A percentile compares a stretch with the other conserved stretches of the same genome.
Evolutionary conservation across 2,113 vertebrate species (phyloP).

Genomic region (Istiophorus platypterus): DNA sequence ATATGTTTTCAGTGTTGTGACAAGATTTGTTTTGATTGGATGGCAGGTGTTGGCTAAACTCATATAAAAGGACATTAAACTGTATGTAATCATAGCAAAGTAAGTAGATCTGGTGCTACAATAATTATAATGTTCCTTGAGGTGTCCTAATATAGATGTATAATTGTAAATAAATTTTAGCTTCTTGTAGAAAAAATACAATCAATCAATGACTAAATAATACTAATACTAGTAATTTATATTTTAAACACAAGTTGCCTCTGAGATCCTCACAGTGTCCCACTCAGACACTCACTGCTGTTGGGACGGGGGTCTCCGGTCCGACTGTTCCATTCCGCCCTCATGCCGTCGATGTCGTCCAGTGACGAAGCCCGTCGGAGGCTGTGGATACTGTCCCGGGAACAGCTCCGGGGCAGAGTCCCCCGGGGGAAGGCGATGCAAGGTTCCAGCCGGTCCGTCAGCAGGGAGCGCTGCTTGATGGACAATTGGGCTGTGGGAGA

Average conservation of each 20-base stretch:
- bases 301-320: slow-evolving; percentile 81
- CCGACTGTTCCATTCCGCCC: slow-evolving; percentile 85
- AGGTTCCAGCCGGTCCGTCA: slow-evolving; percentile 80
- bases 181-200: no score
- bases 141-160: no score
- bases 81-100: no score
- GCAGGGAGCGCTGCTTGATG: slow-evolving; percentile 72
- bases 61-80: not conserved
- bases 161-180: no score
- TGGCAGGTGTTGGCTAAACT: not conserved
- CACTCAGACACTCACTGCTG: slow-evolving; percentile 80
- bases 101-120: no score
- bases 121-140: no score
- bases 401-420: slow-evolving; percentile 78
- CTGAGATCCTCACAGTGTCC: not conserved
- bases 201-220: no score
- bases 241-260: slow-evolving; percentile 9
- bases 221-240: not conserved
- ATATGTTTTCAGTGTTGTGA: not conserved
- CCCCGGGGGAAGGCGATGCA: slow-evolving; percentile 73
- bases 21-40: not conserved
- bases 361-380: slow-evolving; percentile 90
- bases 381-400: slow-evolving; percentile 84
- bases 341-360: slow-evolving; percentile 89
- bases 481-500: slow-evolving; percentile 70